Evolutionary conservation across 1,140 invertebrate genomes (phyloP), one percentile per base, ranked within the genome.

Genomic region (Penaeus japonicus): DNA sequence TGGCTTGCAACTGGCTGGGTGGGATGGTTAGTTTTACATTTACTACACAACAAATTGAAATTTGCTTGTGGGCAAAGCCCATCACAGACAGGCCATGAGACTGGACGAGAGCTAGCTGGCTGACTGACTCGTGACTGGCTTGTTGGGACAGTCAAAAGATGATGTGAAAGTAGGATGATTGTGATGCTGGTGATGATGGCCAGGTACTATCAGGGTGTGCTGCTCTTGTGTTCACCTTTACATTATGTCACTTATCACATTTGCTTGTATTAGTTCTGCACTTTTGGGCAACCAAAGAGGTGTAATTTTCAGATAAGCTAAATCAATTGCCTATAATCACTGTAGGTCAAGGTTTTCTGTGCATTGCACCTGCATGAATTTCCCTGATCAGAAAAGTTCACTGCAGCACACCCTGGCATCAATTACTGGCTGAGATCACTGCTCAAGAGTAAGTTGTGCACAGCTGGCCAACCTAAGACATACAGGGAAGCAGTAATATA

Each of bases 21-120:
- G 85, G 85, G 85, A 86, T 57, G 85, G 79, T 86, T 86, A 86
- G 54, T 78, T 80, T 86, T 82, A 87, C 85, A 82, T 62, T 87
- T 82, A 87, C 78, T 87, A 82, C 78, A 82, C 78, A 87, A 70
- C 80, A 87, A 87, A 81, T 82, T 81, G 57, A 87, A 82, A 55
- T 82, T 87, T 87, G 65, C 78, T 87, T 75, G 57, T 79, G 70
- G 85, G 79, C 85, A 82, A 82, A 81, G 79, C 85, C 85, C 85
- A 82, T 87, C 79, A 87, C 85, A 87, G 79, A 83, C 80, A 82
- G 87, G 87, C 79, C 70, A 84, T 88, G 87, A 88, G 87, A 88
- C 87, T 83, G 80, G 87, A 88, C 80, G 80, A 88, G 87, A 88
- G 80, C 80, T 88, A 88, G 86, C 86, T 83, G 86, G 80, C 80